A percentile compares a stretch with the other conserved stretches of the same genome.
phyloP scores from a whole-genome alignment of 2,113 vertebrate species.

The Bubalus kerabau region DNA sequence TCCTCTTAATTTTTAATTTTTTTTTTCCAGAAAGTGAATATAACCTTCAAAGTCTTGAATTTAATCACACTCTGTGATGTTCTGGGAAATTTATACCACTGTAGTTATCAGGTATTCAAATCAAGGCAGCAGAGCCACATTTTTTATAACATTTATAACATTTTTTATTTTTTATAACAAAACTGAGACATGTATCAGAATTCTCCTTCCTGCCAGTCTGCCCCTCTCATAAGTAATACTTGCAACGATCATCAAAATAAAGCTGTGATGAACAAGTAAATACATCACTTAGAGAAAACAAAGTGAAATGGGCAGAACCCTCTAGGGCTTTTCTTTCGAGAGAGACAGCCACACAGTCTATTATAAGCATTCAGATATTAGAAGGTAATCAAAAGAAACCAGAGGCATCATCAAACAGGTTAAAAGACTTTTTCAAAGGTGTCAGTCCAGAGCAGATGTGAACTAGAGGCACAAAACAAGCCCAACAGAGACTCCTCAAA shows the following conservation, averaged over 20 bases:
- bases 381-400: slow-evolving; percentile 9
- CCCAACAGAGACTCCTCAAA: not conserved
- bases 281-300: not conserved
- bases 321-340: not conserved
- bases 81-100: not conserved
- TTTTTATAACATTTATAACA: not conserved
- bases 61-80: not conserved
- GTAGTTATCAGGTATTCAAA: slow-evolving; percentile 37
- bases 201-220: not conserved
- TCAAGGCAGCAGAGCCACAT: slow-evolving; percentile 1
- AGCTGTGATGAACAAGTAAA: not conserved
- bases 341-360: not conserved
- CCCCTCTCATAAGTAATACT: not conserved
- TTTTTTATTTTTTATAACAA: not conserved
- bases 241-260: not conserved
- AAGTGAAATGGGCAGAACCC: not conserved
- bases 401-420: not conserved
- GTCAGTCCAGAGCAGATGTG: not conserved
- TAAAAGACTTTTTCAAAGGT: slow-evolving; percentile 15
- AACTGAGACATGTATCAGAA: not conserved
- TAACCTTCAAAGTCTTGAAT: slow-evolving; percentile 5
- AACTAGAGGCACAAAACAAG: not conserved
- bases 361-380: not conserved
- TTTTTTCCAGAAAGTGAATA: slow-evolving; percentile 25
- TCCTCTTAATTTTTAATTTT: not conserved